Conservation (phyloP, 1,140 invertebrate genomes). For the Phortica variegata region DNA sequence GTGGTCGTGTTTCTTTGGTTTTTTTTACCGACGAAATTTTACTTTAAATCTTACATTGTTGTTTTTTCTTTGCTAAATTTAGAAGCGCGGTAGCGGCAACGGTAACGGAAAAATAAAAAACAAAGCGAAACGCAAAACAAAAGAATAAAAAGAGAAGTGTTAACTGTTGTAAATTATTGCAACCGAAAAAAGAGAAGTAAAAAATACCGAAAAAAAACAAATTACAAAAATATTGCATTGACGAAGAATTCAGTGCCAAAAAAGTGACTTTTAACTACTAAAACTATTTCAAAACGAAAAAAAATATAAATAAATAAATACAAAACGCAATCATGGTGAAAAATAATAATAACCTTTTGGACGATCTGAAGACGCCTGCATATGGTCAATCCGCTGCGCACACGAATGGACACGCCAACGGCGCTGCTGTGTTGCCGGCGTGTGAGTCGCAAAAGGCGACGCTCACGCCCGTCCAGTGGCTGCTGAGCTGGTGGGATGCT, state of each 20-base stretch:
- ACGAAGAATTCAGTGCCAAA: slow-evolving; percentile 1
- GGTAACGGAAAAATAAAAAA: slow-evolving; percentile 12
- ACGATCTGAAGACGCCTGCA: slow-evolving; percentile 9
- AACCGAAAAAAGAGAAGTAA: slow-evolving; percentile 10
- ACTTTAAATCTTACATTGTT: slow-evolving; percentile 12
- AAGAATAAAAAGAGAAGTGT: too few relatives aligned
- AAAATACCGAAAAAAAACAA: slow-evolving; percentile 21
- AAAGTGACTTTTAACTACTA: slow-evolving; percentile 13
- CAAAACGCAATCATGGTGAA: slow-evolving; percentile 31
- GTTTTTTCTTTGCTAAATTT: too few relatives aligned
- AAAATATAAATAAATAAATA: slow-evolving; percentile 2
- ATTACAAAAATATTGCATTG: slow-evolving; percentile 1
- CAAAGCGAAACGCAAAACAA: too few relatives aligned
- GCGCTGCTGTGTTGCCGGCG: slow-evolving; percentile 16
- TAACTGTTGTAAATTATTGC: too few relatives aligned
- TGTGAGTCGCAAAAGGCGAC: not conserved
- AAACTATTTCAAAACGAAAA: slow-evolving; percentile 1
- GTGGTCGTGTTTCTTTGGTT: not conserved
- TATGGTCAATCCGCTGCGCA: too few relatives aligned
- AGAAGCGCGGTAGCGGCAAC: too few relatives aligned
- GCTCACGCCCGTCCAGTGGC: slow-evolving; percentile 3
- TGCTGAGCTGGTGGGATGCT: slow-evolving; percentile 57
- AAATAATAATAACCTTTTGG: slow-evolving; percentile 36
- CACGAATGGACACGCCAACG: slow-evolving; percentile 31
- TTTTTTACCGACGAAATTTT: slow-evolving; percentile 29